These are phyloP conservation scores for Drosophila ambigua DNA, from an alignment of 1,140 invertebrate genomes.

Conservation along the genomic window DNA sequence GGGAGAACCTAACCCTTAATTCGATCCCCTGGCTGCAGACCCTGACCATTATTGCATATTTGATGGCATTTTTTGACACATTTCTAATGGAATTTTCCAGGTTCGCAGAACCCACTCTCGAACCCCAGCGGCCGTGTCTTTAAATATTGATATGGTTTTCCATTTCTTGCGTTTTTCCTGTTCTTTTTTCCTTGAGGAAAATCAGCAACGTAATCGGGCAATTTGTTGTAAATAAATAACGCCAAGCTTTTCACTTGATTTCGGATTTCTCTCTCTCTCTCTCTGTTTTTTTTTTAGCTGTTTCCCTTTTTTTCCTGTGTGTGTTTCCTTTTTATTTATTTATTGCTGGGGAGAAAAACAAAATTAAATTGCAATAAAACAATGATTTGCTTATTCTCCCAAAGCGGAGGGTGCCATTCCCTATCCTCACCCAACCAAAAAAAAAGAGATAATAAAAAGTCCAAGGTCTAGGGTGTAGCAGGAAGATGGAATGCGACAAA, in stretches of 20 bases:
- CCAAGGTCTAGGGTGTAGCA: conserved; percentile 25
- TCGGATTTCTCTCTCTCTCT: conserved; percentile 10
- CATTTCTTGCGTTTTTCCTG: conserved; percentile 6
- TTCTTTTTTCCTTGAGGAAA: not conserved
- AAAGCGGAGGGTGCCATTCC: conserved; percentile 1
- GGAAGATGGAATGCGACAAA: conserved; percentile 70
- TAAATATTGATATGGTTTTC: conserved; percentile 49
- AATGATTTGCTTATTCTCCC: conserved; percentile 65
- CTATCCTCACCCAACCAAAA: conserved; percentile 13
- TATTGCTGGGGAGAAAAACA: conserved; percentile 48
- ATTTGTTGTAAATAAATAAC: conserved; percentile 68
- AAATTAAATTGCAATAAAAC: conserved; percentile 72
- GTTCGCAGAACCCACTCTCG: not conserved
- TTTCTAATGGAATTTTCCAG: conserved; percentile 56
- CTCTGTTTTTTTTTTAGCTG: not conserved
- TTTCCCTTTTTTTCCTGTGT: not conserved
- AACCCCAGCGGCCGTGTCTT: conserved; percentile 17
- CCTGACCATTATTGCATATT: conserved; percentile 66
- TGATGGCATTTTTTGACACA: conserved; percentile 61
- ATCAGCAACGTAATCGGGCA: conserved; percentile 45
- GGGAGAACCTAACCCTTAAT: conserved; percentile 7
- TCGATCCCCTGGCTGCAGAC: conserved; percentile 28
- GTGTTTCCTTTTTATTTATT: conserved; percentile 43
- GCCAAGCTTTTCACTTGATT: conserved; percentile 34
- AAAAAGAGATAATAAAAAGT: conserved; percentile 38